These are phyloP conservation scores for Drosophila ezoana DNA, from an alignment of 2,888 invertebrate genomes.

Conservation along the genomic window DNA sequence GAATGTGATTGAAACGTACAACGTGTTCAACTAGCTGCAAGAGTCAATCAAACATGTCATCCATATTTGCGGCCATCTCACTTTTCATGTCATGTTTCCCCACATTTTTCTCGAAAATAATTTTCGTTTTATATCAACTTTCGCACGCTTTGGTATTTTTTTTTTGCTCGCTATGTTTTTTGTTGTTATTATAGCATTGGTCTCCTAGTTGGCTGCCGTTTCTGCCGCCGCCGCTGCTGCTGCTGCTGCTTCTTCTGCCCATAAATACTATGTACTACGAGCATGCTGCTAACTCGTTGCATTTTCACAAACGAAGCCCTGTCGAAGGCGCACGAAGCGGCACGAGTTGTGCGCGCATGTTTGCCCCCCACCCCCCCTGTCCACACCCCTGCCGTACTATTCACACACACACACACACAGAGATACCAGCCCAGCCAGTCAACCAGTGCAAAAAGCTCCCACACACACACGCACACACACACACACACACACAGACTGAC, in stretches of 20 bases:
- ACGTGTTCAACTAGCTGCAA: constrained; percentile 30
- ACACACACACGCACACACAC: constrained; percentile 35
- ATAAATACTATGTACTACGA: constrained; percentile 72
- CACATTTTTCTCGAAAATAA: constrained; percentile 45
- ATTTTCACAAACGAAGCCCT: constrained; percentile 56
- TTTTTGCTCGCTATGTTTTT: constrained; percentile 17
- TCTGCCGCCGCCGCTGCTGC: constrained; percentile 45
- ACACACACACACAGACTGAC: constrained; percentile 12
- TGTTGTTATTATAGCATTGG: constrained; percentile 39
- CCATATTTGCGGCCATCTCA: constrained; percentile 26
- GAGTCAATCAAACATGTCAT: constrained; percentile 32
- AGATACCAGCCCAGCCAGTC: constrained; percentile 46
- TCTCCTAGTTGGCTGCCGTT: constrained; percentile 51
- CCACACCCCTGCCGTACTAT: constrained; percentile 5
- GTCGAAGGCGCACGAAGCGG: constrained; percentile 55
- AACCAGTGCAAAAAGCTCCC: constrained; percentile 61
- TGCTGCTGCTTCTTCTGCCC: constrained; percentile 60
- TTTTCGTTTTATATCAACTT: constrained; percentile 54
- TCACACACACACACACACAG: constrained; percentile 1
- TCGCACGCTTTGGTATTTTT: constrained; percentile 69
- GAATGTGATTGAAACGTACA: constrained; percentile 59
- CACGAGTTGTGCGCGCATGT: constrained; percentile 74
- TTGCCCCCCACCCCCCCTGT: constrained; percentile 41
- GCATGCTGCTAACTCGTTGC: constrained; percentile 61
- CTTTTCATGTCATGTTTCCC: constrained; percentile 41